Conservation (phyloP, 2,797 vertebrate species). For the Danio albolineatus region DNA sequence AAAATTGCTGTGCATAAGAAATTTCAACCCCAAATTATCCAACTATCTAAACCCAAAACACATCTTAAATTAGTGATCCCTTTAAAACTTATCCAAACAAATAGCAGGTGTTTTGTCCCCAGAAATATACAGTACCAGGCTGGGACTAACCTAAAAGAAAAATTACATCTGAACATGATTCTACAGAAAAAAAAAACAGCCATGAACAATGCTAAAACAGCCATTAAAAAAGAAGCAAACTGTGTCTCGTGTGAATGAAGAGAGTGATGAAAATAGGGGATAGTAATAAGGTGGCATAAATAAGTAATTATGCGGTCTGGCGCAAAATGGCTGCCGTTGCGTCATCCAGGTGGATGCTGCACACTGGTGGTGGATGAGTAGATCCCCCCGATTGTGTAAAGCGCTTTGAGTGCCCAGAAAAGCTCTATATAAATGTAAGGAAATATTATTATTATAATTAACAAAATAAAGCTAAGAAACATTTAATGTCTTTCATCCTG, state of each 20-base stretch:
- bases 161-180: not conserved
- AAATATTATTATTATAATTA: too few relatives aligned
- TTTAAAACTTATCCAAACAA: not conserved
- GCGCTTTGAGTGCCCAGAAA: too few relatives aligned
- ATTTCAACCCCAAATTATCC: too few relatives aligned
- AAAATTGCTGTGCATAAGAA: not conserved
- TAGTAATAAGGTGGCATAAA: not conserved
- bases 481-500: constrained; percentile 32
- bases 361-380: too few relatives aligned
- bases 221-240: constrained; percentile 14
- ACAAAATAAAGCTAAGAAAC: too few relatives aligned
- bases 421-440: too few relatives aligned
- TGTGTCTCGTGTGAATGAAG: not conserved
- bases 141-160: not conserved
- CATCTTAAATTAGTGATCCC: not conserved
- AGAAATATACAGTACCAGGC: not conserved
- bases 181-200: not conserved
- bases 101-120: not conserved
- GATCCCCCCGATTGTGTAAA: too few relatives aligned
- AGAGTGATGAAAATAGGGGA: not conserved
- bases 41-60: not conserved
- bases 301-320: too few relatives aligned
- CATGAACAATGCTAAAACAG: too few relatives aligned
- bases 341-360: too few relatives aligned
- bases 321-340: too few relatives aligned